Evolutionary conservation across 2,113 vertebrate genomes (phyloP), one percentile per base, ranked within the genome.

Genomic region (Turnix velox): DNA sequence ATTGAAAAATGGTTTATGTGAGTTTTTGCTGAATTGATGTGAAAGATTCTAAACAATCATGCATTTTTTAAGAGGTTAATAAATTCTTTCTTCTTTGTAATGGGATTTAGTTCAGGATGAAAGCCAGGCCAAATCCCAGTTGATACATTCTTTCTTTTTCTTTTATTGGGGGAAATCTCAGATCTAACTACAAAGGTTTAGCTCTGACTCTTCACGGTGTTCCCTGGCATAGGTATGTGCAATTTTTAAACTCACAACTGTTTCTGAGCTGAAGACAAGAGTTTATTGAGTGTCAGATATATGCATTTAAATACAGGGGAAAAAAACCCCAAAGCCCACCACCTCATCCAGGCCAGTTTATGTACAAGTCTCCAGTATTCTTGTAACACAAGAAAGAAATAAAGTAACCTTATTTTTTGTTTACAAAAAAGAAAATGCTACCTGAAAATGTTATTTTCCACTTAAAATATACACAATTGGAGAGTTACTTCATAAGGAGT

Each of bases 261-360:
- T 76, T 49, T 52, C 39, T 48, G 89, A 94, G 51, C 88, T 96
- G 71, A 97, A 91, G 63, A 89, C 85, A 65, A 4, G 17, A 91
- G 61, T 98, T 98, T 97, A 98, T 97, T 98, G 73, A 88, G 79
- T 72, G n/a, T 87, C 40, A 96, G 69, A 96, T 52, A 49, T 92
- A 81, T 94, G 82, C 82, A 81, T 96, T 90, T 87, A 97, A 97
- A 95, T 92, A 94, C 66, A 94, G 79, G 96, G 83, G 90, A 72
- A 88, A 86, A 94, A 96, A 85, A 83, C 8, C 1, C 6, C 18
- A 49, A 15, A 31, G 28, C 28, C 12, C 30, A 77, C 65, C 45
- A 48, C 6, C 9, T 39, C 14, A 81, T 35, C 35, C 14, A 6
- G 14, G 85, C 75, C 25, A 65, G 55, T 93, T 97, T 74, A 57